Conservation (phyloP, 2,797 vertebrate species). For the Poecilia picta region DNA sequence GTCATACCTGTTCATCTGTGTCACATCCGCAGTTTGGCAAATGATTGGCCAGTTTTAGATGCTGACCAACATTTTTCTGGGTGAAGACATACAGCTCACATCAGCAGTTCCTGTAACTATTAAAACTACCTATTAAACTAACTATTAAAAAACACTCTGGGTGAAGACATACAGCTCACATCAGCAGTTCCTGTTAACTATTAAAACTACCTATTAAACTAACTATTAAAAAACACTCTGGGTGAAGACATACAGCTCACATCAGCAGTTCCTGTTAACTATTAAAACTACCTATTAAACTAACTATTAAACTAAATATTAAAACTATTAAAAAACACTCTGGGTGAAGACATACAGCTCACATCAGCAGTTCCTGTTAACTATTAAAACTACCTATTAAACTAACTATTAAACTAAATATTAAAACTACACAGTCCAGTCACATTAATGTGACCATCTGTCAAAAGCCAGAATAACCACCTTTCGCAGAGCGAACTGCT, state of each 20-base stretch:
- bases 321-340: conserved; percentile 2
- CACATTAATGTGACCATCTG: no score
- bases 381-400: conserved; percentile 5
- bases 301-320: no score
- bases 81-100: conserved; percentile 45
- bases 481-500: no score
- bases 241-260: conserved; percentile 45
- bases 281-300: conserved; percentile 5
- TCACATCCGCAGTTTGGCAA: conserved; percentile 49
- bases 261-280: conserved; percentile 51
- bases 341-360: conserved; percentile 44
- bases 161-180: conserved; percentile 45
- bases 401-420: no score
- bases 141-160: conserved; percentile 14
- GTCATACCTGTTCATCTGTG: background rate
- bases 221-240: conserved; percentile 13
- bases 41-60: conserved; percentile 60
- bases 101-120: conserved; percentile 50
- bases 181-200: conserved; percentile 51
- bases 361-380: conserved; percentile 54
- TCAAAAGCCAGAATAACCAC: no score
- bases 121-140: conserved; percentile 3
- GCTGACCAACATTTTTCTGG: conserved; percentile 64
- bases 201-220: conserved; percentile 21
- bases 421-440: no score